Conservation (phyloP, 37 sponge, comb jelly and placozoan species). For the Aplysina aerophoba region DNA sequence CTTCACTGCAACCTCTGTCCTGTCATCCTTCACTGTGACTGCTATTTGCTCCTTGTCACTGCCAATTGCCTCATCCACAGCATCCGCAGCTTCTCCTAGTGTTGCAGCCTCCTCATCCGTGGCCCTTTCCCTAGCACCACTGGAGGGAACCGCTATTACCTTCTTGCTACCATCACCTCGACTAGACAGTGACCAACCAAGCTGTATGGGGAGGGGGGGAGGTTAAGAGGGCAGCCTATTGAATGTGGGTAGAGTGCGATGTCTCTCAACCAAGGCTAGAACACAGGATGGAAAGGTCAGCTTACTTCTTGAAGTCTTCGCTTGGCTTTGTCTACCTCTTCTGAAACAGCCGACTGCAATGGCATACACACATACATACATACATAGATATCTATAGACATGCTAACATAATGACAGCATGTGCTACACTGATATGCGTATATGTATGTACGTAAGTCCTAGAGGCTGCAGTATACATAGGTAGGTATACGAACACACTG, state of each 20-base stretch:
- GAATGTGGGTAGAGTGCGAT: background rate
- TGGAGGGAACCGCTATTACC: slow-evolving; percentile 8
- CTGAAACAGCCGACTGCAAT: slow-evolving; percentile 27
- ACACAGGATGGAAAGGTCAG: background rate
- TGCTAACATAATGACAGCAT: too few relatives aligned
- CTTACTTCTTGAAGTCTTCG: slow-evolving; percentile 73
- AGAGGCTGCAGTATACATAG: too few relatives aligned
- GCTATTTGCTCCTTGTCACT: background rate
- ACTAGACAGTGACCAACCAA: slow-evolving; percentile 13
- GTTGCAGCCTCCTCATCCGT: background rate
- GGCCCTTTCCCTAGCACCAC: background rate
- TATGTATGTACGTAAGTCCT: too few relatives aligned
- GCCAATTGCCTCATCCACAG: background rate
- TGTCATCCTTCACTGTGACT: background rate
- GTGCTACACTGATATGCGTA: too few relatives aligned
- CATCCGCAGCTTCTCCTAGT: background rate
- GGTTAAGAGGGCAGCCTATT: background rate
- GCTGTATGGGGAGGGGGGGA: background rate
- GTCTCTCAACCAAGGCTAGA: too few relatives aligned
- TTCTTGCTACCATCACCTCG: slow-evolving; percentile 1
- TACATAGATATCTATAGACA: too few relatives aligned
- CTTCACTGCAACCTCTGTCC: too few relatives aligned
- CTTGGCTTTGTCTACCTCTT: slow-evolving; percentile 67
- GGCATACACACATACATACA: too few relatives aligned
- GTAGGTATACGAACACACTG: too few relatives aligned